Evolutionary conservation across 2,113 vertebrate genomes (phyloP), one percentile per base, ranked within the genome.

Genomic region (Ptychochromis oligacanthus): DNA sequence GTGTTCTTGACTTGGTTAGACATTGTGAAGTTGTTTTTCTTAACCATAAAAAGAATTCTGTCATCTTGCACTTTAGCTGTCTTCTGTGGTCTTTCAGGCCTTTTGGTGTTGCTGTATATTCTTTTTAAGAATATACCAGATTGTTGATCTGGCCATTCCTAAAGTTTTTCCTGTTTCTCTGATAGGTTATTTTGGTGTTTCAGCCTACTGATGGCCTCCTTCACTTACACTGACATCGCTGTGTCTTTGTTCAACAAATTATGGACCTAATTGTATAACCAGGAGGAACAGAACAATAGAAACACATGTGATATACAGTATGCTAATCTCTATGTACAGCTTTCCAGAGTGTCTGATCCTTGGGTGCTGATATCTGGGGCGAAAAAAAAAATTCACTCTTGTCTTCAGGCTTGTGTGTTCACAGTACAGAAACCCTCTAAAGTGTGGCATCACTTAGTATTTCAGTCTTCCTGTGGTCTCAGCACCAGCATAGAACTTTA

Each of bases 401-500:
- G n/a, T 88, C 79, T 79, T 76, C 28, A 81, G 57, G 79, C 78
- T 78, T n/a, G 61, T 82, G 75, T 84, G 67, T 79, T 82, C 87
- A 52, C 77, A 80, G 79, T 59, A 64, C 79, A 89, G 59, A 83
- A 72, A 62, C 34, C 82, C 52, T 84, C 82, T 60, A 62, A 85
- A 88, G 85, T 86, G 46, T 56, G 55, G 82, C 81, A 81, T 83
- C 79, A 57, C 82, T 92, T 85, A 84, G 83, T 80, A 70, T 88
- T 86, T 74, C 75, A 75, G 78, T 90, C 83, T 81, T 92, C 80
- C 89, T 91, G 79, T 91, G 89, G 88, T 93, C 89, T 92, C 85
- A 84, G 77, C 54, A 89, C 83, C 90, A 90, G 86, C 87, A 70
- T 84, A 87, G 84, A 91, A 88, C 88, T 91, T 83, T 88, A 81